Conservation (phyloP, 2,888 invertebrate species). For the Lepidochrysops patricia region DNA sequence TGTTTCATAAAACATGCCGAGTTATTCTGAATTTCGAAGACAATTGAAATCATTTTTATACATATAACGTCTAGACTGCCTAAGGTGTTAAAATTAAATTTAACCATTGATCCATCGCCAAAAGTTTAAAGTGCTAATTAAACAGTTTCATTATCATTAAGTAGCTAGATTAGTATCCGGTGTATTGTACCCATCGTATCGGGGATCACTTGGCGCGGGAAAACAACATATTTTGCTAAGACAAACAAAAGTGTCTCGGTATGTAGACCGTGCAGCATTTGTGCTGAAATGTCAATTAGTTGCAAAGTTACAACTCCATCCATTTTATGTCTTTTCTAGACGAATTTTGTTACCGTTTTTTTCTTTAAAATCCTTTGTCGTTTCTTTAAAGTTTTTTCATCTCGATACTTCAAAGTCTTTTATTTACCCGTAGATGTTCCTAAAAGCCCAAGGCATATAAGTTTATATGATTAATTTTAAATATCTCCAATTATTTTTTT, state of each 20-base stretch:
- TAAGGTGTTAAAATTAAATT: slow-evolving; percentile 7
- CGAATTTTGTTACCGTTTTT: too few relatives aligned
- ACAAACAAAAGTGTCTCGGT: neutral
- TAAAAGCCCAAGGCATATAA: too few relatives aligned
- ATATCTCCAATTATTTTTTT: too few relatives aligned
- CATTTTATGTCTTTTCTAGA: neutral
- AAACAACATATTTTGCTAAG: neutral
- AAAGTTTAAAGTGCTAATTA: slow-evolving; percentile 9
- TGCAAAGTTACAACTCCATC: neutral
- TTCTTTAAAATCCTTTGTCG: too few relatives aligned
- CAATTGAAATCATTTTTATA: neutral
- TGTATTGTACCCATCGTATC: neutral
- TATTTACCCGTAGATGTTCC: too few relatives aligned
- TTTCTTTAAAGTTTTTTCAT: neutral
- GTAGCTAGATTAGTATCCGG: neutral
- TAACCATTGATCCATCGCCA: slow-evolving; percentile 7
- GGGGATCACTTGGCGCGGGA: slow-evolving; percentile 6
- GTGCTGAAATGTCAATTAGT: neutral
- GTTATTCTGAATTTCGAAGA: neutral
- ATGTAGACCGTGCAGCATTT: neutral
- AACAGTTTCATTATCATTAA: neutral
- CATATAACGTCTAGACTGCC: neutral
- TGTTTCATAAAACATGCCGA: neutral
- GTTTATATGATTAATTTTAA: too few relatives aligned
- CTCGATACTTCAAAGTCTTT: too few relatives aligned